Conservation (phyloP, 1,140 invertebrate species). For the Sycophila sp. region DNA sequence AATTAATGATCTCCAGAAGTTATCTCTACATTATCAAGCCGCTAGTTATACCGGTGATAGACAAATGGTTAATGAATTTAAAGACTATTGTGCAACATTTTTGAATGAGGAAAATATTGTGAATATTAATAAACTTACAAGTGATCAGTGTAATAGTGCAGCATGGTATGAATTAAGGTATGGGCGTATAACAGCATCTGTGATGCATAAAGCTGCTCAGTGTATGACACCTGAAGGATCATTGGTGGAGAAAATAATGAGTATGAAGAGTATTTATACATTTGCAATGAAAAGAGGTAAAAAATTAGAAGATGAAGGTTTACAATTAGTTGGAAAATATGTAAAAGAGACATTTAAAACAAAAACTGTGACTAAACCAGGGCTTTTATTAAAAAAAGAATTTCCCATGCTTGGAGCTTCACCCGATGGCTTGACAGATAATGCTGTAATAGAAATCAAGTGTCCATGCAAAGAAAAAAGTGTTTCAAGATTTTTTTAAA, state of each 20-base stretch:
- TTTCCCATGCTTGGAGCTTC: slow-evolving; percentile 56
- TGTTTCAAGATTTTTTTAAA: slow-evolving; percentile 55
- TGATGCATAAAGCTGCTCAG: slow-evolving; percentile 48
- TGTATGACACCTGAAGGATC: slow-evolving; percentile 44
- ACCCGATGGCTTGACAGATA: slow-evolving; percentile 62
- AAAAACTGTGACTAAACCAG: too few species aligned
- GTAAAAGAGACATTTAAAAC: background rate
- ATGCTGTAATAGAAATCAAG: slow-evolving; percentile 65
- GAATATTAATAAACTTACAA: too few species aligned
- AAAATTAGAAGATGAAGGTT: slow-evolving; percentile 40
- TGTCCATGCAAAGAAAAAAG: slow-evolving; percentile 59
- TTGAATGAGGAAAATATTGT: too few species aligned
- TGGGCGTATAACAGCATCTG: slow-evolving; percentile 54
- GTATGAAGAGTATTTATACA: slow-evolving; percentile 40
- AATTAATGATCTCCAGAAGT: background rate
- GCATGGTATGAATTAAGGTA: slow-evolving; percentile 50
- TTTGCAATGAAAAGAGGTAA: slow-evolving; percentile 44
- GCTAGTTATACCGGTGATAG: background rate
- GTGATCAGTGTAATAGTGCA: slow-evolving; percentile 28
- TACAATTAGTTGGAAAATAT: slow-evolving; percentile 20
- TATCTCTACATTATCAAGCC: background rate
- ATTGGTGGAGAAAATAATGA: slow-evolving; percentile 44
- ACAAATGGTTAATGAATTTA: background rate
- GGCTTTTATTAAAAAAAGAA: slow-evolving; percentile 39
- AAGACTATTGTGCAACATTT: background rate